These are phyloP conservation scores for Onychomys arenicola DNA, from an alignment of 2,797 vertebrate genomes.

Conservation along the genomic window DNA sequence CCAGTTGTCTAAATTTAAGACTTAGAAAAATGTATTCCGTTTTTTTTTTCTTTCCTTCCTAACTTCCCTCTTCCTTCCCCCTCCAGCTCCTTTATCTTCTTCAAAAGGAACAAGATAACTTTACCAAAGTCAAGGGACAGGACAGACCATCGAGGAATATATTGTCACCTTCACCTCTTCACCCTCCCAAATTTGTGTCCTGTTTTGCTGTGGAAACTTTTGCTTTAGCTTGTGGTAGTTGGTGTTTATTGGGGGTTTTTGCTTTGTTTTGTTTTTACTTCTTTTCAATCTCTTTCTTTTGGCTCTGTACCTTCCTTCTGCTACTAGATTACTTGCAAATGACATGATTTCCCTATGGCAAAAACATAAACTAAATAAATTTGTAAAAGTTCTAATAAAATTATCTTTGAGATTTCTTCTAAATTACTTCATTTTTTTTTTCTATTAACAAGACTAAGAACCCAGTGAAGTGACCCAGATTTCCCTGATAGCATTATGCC, in stretches of 20 bases:
- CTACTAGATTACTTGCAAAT: background rate
- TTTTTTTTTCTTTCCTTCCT: background rate
- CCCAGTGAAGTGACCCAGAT: background rate
- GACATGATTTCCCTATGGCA: background rate
- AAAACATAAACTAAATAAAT: background rate
- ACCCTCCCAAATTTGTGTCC: background rate
- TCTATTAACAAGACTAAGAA: background rate
- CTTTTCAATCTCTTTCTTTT: background rate
- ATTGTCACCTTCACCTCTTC: accelerated
- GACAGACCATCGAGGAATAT: background rate
- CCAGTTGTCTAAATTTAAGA: background rate
- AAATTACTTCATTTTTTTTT: background rate
- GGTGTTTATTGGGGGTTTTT: background rate
- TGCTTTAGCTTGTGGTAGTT: background rate
- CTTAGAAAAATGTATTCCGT: background rate
- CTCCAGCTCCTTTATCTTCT: no score
- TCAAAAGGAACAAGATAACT: background rate
- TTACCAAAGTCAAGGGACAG: background rate
- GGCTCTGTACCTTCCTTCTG: background rate
- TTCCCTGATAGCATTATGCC: background rate
- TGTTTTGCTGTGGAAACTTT: background rate
- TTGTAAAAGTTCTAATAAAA: background rate
- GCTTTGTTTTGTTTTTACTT: background rate
- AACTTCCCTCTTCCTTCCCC: background rate
- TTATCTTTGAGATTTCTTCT: background rate